phyloP scores from a whole-genome alignment of 1,140 invertebrate species.

The Drosophila azteca region DNA sequence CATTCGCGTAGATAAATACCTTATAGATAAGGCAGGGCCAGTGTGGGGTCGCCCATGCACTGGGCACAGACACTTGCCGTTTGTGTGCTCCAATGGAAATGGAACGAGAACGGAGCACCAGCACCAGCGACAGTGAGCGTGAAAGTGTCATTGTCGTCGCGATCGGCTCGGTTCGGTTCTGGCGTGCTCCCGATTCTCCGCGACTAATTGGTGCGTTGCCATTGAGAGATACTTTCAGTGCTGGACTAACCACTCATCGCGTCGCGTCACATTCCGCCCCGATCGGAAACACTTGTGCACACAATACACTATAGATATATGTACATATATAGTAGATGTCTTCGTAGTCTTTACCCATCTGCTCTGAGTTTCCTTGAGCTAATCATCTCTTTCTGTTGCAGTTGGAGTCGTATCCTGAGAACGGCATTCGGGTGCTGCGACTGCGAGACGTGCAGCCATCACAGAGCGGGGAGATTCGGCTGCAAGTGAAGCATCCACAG shows the following conservation, averaged over 20 bases:
- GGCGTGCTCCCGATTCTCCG: slow-evolving; percentile 41
- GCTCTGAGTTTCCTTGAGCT: neutral
- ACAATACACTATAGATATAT: slow-evolving; percentile 27
- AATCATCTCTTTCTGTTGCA: slow-evolving; percentile 23
- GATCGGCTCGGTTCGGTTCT: slow-evolving; percentile 35
- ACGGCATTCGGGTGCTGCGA: slow-evolving; percentile 78
- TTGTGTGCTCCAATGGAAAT: slow-evolving; percentile 56
- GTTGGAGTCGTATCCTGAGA: slow-evolving; percentile 75
- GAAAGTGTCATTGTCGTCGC: slow-evolving; percentile 63
- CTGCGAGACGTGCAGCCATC: slow-evolving; percentile 64
- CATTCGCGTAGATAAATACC: slow-evolving; percentile 33
- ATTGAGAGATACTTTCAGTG: slow-evolving; percentile 47
- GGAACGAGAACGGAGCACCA: neutral
- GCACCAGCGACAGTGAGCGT: slow-evolving; percentile 36
- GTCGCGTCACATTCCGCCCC: slow-evolving; percentile 36
- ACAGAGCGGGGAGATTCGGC: slow-evolving; percentile 73
- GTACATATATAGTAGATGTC: neutral
- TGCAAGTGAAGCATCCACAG: slow-evolving; percentile 64
- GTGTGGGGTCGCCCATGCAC: slow-evolving; percentile 9
- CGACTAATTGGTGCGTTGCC: slow-evolving; percentile 61
- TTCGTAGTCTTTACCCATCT: slow-evolving; percentile 28
- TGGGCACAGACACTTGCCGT: slow-evolving; percentile 15
- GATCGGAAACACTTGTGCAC: slow-evolving; percentile 38
- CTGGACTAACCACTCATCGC: slow-evolving; percentile 39
- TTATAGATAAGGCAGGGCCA: slow-evolving; percentile 13